Evolutionary conservation across 2,888 invertebrate genomes (phyloP).

Genomic region (Morpho deidamia): DNA sequence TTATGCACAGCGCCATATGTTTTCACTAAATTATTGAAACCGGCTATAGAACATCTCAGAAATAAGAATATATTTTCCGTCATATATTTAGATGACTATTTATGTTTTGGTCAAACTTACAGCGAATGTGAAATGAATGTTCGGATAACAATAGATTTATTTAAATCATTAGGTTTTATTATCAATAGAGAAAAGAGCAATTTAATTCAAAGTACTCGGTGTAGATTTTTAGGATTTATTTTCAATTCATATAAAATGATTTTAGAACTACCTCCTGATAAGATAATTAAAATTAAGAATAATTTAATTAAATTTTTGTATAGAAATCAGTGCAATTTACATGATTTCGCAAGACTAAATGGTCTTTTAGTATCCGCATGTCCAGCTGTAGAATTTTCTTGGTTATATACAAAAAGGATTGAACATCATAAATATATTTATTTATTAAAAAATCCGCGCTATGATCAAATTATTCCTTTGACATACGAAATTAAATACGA

Average conservation of each 20-base stretch:
- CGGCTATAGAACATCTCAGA: neutral
- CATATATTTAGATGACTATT: conserved; percentile 14
- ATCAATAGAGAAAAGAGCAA: conserved; percentile 15
- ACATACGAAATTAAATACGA: conserved; percentile 2
- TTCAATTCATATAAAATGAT: conserved; percentile 4
- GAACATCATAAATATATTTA: conserved; percentile 17
- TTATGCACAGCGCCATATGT: neutral
- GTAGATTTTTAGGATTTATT: conserved; percentile 15
- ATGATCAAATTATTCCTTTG: conserved; percentile 2
- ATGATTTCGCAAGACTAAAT: conserved; percentile 13
- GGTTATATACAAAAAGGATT: conserved; percentile 19
- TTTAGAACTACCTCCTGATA: conserved; percentile 10
- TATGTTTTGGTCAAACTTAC: conserved; percentile 16
- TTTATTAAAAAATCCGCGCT: neutral
- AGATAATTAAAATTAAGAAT: conserved; percentile 7
- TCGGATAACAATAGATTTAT: conserved; percentile 8
- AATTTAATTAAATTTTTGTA: conserved; percentile 3
- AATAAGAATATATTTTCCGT: conserved; percentile 6
- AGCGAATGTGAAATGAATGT: conserved; percentile 1
- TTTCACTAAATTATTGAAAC: no score
- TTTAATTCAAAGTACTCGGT: conserved; percentile 6
- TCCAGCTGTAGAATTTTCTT: conserved; percentile 13
- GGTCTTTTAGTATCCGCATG: conserved; percentile 14
- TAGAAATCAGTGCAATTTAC: conserved; percentile 3
- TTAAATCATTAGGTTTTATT: conserved; percentile 19